Percentiles rank a stretch among this genome's conserved stretches.
Conservation (phyloP, 2,888 invertebrate genomes). For the Platerodrilus igneus region DNA sequence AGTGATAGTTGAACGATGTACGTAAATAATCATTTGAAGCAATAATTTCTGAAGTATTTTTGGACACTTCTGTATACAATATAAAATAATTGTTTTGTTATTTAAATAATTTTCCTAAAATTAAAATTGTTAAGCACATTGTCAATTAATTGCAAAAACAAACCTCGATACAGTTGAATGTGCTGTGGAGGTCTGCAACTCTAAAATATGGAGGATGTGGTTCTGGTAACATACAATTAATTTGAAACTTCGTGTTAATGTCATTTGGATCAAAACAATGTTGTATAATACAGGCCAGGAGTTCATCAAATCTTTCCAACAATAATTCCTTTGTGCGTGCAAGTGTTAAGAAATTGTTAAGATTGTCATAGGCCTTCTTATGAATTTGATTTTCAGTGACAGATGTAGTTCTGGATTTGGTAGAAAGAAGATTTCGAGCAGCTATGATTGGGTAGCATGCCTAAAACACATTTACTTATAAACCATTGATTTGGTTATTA, state of each 20-base stretch:
- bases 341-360: slow-evolving; percentile 36
- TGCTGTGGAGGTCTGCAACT: slow-evolving; percentile 43
- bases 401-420: slow-evolving; percentile 30
- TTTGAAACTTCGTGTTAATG: slow-evolving; percentile 38
- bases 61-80: slow-evolving; percentile 43
- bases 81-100: slow-evolving; percentile 19
- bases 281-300: slow-evolving; percentile 43
- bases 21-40: slow-evolving; percentile 49
- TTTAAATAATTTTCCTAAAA: slow-evolving; percentile 22
- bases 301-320: slow-evolving; percentile 46
- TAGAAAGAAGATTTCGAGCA: slow-evolving; percentile 28
- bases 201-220: slow-evolving; percentile 48
- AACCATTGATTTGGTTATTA: too few species aligned
- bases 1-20: slow-evolving; percentile 48
- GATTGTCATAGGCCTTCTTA: slow-evolving; percentile 33
- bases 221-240: slow-evolving; percentile 39
- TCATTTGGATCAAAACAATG: slow-evolving; percentile 46
- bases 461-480: too few species aligned
- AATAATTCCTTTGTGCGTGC: slow-evolving; percentile 38
- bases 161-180: slow-evolving; percentile 50
- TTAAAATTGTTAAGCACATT: slow-evolving; percentile 22
- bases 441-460: slow-evolving; percentile 19
- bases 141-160: slow-evolving; percentile 28
- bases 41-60: slow-evolving; percentile 54
- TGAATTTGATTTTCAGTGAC: slow-evolving; percentile 33